Percentiles rank a stretch among this genome's conserved stretches.
These are phyloP conservation scores for Athalia rosae DNA, from an alignment of 2,888 invertebrate genomes.

Conservation along the genomic window DNA sequence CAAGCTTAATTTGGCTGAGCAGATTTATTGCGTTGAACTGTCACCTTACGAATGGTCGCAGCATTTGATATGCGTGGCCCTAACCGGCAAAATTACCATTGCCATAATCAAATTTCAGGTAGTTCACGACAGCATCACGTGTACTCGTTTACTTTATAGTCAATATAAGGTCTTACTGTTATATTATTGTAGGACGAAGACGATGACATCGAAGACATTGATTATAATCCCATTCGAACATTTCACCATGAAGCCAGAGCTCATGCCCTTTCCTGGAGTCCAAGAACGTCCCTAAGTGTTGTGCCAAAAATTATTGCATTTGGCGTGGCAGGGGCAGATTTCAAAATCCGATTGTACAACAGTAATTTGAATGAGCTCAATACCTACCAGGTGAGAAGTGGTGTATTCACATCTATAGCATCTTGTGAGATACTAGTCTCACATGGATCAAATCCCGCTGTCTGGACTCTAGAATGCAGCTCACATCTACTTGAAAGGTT, in stretches of 20 bases:
- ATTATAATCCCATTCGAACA: slow-evolving; percentile 76
- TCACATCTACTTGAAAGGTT: slow-evolving; percentile 69
- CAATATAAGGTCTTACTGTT: not conserved
- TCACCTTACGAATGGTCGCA: slow-evolving; percentile 81
- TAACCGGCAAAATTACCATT: slow-evolving; percentile 77
- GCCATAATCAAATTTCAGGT: slow-evolving; percentile 78
- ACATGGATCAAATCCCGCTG: not conserved
- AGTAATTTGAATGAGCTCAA: slow-evolving; percentile 76
- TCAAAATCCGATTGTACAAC: slow-evolving; percentile 76
- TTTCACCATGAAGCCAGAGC: slow-evolving; percentile 77
- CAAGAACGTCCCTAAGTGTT: slow-evolving; percentile 78
- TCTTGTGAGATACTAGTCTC: not conserved
- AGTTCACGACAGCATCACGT: slow-evolving; percentile 55
- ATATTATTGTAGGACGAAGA: slow-evolving; percentile 73
- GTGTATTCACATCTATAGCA: not conserved
- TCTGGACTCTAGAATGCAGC: not conserved
- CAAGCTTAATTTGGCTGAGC: slow-evolving; percentile 75
- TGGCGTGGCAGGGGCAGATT: slow-evolving; percentile 77
- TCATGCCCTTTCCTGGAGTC: slow-evolving; percentile 78
- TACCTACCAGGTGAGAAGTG: slow-evolving; percentile 72
- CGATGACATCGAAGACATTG: slow-evolving; percentile 74
- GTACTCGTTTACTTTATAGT: not conserved
- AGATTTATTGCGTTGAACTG: slow-evolving; percentile 77
- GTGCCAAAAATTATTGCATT: slow-evolving; percentile 78
- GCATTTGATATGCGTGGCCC: slow-evolving; percentile 78